Conservation (phyloP, 2,888 invertebrate species). For the Amiota mariae region DNA sequence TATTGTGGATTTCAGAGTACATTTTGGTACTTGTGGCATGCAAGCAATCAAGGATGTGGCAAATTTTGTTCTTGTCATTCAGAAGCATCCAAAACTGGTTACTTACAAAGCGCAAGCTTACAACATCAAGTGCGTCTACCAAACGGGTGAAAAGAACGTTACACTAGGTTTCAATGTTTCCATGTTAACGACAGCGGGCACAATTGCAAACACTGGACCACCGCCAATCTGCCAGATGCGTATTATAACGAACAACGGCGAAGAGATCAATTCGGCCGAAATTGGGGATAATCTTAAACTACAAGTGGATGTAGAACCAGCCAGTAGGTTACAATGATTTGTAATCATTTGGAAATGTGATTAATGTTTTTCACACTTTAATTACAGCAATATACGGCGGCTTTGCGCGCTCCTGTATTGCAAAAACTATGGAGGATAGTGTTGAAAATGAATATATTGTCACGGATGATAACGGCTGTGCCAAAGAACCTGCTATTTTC, state of each 20-base stretch:
- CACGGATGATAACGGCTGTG: slow-evolving; percentile 94
- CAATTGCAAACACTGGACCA: slow-evolving; percentile 95
- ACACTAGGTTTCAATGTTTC: slow-evolving; percentile 95
- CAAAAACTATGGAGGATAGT: slow-evolving; percentile 91
- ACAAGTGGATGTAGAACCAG: slow-evolving; percentile 88
- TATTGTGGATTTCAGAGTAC: slow-evolving; percentile 87
- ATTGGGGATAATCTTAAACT: slow-evolving; percentile 92
- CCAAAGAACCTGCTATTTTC: slow-evolving; percentile 92
- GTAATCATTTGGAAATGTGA: too few species aligned
- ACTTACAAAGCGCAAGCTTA: slow-evolving; percentile 96
- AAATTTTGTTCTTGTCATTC: slow-evolving; percentile 94
- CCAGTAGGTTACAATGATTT: slow-evolving; percentile 74
- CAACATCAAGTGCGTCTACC: slow-evolving; percentile 95
- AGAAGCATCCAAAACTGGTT: slow-evolving; percentile 95
- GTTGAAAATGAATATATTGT: slow-evolving; percentile 93
- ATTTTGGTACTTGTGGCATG: slow-evolving; percentile 92
- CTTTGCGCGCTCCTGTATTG: slow-evolving; percentile 93
- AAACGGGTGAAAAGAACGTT: slow-evolving; percentile 93
- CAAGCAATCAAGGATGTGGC: slow-evolving; percentile 94
- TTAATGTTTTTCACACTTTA: not conserved
- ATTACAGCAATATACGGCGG: slow-evolving; percentile 89
- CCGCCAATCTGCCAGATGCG: slow-evolving; percentile 94
- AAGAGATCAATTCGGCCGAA: slow-evolving; percentile 92
- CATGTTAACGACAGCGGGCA: slow-evolving; percentile 95
- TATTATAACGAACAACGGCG: slow-evolving; percentile 89